Percentiles rank a stretch among this genome's conserved stretches.
phyloP scores from a whole-genome alignment of 1,140 invertebrate genomes.

The Caenorhabditis tropicalis region DNA sequence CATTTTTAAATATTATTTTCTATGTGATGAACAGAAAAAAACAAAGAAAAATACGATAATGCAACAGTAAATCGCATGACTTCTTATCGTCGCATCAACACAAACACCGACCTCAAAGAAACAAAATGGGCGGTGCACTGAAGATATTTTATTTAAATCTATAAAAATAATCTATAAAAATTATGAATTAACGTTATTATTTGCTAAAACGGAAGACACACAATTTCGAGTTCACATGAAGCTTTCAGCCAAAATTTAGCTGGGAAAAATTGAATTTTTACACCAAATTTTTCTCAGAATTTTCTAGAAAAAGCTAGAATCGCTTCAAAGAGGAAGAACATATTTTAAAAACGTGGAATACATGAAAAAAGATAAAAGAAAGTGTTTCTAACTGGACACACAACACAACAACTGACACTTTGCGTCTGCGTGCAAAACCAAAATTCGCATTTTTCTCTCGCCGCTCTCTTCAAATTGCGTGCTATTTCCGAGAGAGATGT shows the following conservation, averaged over 20 bases:
- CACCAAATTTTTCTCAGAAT: too few relatives aligned
- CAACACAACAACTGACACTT: conserved; percentile 28
- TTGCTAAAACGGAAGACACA: too few relatives aligned
- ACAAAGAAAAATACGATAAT: background rate
- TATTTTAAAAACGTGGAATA: background rate
- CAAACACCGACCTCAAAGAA: background rate
- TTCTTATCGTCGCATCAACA: background rate
- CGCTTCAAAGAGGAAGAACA: too few relatives aligned
- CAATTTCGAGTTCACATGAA: too few relatives aligned
- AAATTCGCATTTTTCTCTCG: conserved; percentile 32
- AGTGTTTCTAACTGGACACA: background rate
- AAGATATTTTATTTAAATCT: too few relatives aligned
- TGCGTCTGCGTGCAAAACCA: conserved; percentile 33
- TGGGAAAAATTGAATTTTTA: too few relatives aligned
- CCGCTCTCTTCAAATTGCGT: background rate
- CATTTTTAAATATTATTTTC: background rate
- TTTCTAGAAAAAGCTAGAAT: background rate
- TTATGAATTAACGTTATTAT: too few relatives aligned
- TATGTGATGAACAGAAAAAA: background rate
- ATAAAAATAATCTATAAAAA: too few relatives aligned
- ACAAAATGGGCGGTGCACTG: background rate
- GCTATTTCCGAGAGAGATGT: background rate
- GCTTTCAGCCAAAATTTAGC: too few relatives aligned
- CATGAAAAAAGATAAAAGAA: background rate
- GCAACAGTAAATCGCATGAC: background rate